Base-by-base conservation (phyloP, 2,113 vertebrate genomes). In the Notarius lentiginosus region DNA sequence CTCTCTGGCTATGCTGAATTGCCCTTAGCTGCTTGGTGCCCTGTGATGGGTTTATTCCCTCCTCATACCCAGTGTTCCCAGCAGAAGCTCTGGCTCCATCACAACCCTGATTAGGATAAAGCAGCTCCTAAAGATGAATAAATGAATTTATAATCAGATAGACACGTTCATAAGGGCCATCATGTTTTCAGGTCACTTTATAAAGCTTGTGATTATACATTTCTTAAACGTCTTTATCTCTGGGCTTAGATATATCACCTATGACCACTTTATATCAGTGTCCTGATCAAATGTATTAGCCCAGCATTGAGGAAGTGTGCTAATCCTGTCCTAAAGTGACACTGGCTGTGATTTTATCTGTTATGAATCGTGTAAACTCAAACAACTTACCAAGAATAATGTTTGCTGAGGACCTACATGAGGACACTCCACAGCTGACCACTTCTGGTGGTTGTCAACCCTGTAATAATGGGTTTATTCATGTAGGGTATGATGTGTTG, bases 171-270 rank as follows among this genome's bases (percentile, higher is more conserved):
- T 22, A 22, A 76, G 87, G 90, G 89, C 91, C 90, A 9, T 83
- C 68, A 89, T 87, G 90, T 87, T 89, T 90, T 88, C 86, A 90
- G 88, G 92, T 94, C 93, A 94, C 93, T 94, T 95, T 95, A 93
- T 92, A 66, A 91, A 92, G 92, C 90, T 92, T 92, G 92, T 93
- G 92, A 95, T 95, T 94, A 93, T 95, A 94, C 84, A 86, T 90
- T 92, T 90, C 86, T 41, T 90, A 81, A 88, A 70, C 58, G 20
- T 83, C 86, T 89, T 84, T 7, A 11, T 70, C 4, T 55, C 73
- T 56, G 51, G 10, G 41, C 56, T 53, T 51, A n/a, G 60, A 86
- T 15, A 82, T 82, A 70, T 61, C 7, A 61, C 56, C 30, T 20
- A 3, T 81, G 58, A 68, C 66, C 60, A 66, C 60, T 85, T 84